Evolutionary conservation across 1,140 invertebrate species (phyloP).

Genomic region (Sitodiplosis mosellana): DNA sequence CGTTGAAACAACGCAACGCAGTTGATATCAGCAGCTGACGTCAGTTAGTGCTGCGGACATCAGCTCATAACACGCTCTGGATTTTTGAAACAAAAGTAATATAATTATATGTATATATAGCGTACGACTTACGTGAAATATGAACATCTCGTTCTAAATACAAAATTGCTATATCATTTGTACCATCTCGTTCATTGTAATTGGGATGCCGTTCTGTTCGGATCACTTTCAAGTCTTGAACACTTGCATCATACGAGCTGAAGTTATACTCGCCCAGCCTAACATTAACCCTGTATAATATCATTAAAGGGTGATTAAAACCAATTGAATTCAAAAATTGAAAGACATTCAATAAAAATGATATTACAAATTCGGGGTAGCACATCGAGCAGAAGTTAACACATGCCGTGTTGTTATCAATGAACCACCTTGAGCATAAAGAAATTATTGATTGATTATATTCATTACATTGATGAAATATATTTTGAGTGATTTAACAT

Average conservation of each 20-base stretch:
- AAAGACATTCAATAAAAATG: background rate
- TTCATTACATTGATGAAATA: too few species aligned
- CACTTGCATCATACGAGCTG: constrained; percentile 11
- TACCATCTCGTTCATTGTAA: constrained; percentile 15
- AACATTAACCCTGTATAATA: constrained; percentile 12
- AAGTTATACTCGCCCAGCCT: constrained; percentile 22
- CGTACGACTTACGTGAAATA: constrained; percentile 10
- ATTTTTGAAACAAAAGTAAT: background rate
- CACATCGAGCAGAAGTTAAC: too few species aligned
- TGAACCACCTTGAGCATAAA: too few species aligned
- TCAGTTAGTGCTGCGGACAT: background rate
- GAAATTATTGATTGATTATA: too few species aligned
- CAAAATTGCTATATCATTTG: constrained; percentile 17
- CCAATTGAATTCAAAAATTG: background rate
- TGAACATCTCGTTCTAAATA: constrained; percentile 16
- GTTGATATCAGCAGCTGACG: background rate
- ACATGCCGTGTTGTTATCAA: too few species aligned
- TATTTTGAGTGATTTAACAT: too few species aligned
- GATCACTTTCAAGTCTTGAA: constrained; percentile 13
- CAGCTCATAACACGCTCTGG: too few species aligned
- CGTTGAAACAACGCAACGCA: too few species aligned
- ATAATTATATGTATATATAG: too few species aligned
- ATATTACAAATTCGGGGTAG: background rate
- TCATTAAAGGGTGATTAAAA: background rate
- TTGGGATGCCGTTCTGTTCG: constrained; percentile 9